A percentile compares a stretch with the other conserved stretches of the same genome.
These are phyloP conservation scores for Peromyscus eremicus DNA, from an alignment of 2,797 vertebrate species.

Conservation along the genomic window DNA sequence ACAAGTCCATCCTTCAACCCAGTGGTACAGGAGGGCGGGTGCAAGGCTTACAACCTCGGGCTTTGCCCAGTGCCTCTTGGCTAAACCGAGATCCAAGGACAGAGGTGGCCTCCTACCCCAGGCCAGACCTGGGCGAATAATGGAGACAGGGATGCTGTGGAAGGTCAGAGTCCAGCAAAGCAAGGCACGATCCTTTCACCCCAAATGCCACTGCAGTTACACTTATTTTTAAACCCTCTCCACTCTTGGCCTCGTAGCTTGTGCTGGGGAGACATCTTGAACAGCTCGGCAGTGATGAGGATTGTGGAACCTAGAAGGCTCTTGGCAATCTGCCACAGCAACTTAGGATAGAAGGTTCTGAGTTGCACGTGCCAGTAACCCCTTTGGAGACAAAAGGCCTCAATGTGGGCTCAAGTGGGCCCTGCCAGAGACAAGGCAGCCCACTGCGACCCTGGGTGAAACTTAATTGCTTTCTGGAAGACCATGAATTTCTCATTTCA, in stretches of 20 bases:
- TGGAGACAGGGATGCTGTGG: accelerated
- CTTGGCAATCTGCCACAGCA: background rate
- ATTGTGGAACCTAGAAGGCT: background rate
- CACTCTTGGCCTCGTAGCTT: background rate
- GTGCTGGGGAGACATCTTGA: background rate
- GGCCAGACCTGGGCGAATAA: background rate
- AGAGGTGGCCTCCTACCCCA: background rate
- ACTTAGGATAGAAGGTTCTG: background rate
- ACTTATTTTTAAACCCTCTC: background rate
- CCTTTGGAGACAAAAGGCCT: background rate
- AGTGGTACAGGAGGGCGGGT: no score
- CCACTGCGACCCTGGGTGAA: background rate
- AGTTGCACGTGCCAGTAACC: background rate
- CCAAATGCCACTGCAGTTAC: background rate
- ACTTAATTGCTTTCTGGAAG: background rate
- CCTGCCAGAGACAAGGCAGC: no score
- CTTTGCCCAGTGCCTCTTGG: background rate
- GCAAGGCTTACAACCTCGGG: background rate
- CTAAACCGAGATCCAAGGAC: background rate
- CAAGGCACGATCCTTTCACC: background rate
- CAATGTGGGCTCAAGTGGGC: background rate
- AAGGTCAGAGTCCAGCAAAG: background rate
- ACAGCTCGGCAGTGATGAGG: accelerated
- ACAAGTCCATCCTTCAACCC: background rate
- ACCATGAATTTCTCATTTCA: background rate